Evolutionary conservation across 2,113 vertebrate species (phyloP).

Genomic region (Ibidorhyncha struthersii): DNA sequence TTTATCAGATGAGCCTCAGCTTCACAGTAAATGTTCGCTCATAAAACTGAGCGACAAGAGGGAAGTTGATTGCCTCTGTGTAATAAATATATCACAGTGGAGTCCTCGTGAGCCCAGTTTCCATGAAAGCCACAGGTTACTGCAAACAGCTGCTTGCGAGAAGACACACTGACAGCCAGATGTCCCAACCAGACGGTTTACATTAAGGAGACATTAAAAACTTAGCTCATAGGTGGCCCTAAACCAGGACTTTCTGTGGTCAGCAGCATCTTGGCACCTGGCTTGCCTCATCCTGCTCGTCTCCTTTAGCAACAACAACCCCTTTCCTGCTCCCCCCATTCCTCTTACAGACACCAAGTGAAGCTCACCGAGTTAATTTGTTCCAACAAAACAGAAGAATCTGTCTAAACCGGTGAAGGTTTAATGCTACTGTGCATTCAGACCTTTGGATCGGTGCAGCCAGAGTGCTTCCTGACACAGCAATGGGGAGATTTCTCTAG

Average conservation of each 20-base stretch:
- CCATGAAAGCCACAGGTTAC: constrained; percentile 71
- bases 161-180: constrained; percentile 73
- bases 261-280: constrained; percentile 62
- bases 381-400: constrained; percentile 33
- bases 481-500: background rate
- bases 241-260: constrained; percentile 65
- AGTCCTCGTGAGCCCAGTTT: constrained; percentile 67
- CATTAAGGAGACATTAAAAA: constrained; percentile 71
- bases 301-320: constrained; percentile 38
- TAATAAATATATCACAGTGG: constrained; percentile 71
- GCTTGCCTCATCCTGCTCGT: constrained; percentile 20
- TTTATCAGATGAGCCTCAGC: constrained; percentile 57
- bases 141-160: constrained; percentile 71
- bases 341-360: background rate
- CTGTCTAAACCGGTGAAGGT: constrained; percentile 9
- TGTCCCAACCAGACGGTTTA: constrained; percentile 71
- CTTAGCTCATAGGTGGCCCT: constrained; percentile 75
- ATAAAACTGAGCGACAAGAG: constrained; percentile 66
- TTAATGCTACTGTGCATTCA: constrained; percentile 42
- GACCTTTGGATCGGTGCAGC: background rate
- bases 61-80: constrained; percentile 48
- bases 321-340: background rate
- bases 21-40: background rate
- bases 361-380: constrained; percentile 3
- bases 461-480: background rate